A percentile compares a stretch with the other conserved stretches of the same genome.
Evolutionary conservation across 2,888 invertebrate species (phyloP).

Genomic region (Dascillus cervinus): DNA sequence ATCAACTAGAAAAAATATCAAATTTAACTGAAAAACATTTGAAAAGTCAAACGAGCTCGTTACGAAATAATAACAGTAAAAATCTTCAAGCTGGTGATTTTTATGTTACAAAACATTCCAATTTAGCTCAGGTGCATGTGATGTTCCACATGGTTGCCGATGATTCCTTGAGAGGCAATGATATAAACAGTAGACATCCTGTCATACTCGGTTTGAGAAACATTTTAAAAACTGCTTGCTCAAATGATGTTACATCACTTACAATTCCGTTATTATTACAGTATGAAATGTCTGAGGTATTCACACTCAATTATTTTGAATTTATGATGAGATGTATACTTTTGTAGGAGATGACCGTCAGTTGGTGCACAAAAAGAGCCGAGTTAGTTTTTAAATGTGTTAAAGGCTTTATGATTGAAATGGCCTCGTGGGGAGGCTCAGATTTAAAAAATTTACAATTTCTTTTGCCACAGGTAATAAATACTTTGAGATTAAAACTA

Average conservation of each 20-base stretch:
- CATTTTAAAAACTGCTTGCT: slow-evolving; percentile 90
- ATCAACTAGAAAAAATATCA: slow-evolving; percentile 70
- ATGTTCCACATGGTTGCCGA: slow-evolving; percentile 94
- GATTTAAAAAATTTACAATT: slow-evolving; percentile 83
- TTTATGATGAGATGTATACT: too few species aligned
- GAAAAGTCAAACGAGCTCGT: slow-evolving; percentile 21
- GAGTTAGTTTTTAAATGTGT: slow-evolving; percentile 98
- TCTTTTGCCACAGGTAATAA: slow-evolving; percentile 65
- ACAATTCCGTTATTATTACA: slow-evolving; percentile 88
- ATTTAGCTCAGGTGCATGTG: slow-evolving; percentile 88
- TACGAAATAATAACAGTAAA: slow-evolving; percentile 40
- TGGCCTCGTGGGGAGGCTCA: slow-evolving; percentile 87
- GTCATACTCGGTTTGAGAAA: slow-evolving; percentile 91
- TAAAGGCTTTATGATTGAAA: slow-evolving; percentile 99
- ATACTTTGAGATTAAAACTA: too few species aligned
- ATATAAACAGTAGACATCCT: slow-evolving; percentile 93
- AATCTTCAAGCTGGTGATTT: slow-evolving; percentile 76
- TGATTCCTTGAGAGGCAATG: slow-evolving; percentile 58
- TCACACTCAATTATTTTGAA: slow-evolving; percentile 18
- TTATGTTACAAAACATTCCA: slow-evolving; percentile 82
- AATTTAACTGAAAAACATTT: slow-evolving; percentile 29
- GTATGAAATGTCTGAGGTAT: slow-evolving; percentile 93
- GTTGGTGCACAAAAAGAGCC: slow-evolving; percentile 93
- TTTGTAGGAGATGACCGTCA: slow-evolving; percentile 83
- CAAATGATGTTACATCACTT: slow-evolving; percentile 86